Evolutionary conservation across 2,113 vertebrate species (phyloP).

Genomic region (Trichomycterus rosablanca): DNA sequence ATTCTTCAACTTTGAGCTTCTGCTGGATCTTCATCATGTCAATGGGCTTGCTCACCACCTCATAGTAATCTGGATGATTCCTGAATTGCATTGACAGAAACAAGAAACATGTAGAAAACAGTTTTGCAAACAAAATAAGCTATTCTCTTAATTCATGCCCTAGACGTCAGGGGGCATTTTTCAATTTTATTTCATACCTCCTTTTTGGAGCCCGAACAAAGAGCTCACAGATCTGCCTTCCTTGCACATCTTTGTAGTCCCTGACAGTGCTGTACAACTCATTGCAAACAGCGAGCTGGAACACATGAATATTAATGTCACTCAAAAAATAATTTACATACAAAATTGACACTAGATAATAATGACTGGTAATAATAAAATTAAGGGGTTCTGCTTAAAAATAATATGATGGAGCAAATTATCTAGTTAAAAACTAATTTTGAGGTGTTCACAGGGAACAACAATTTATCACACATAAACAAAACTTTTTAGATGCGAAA

Average conservation of each 20-base stretch:
- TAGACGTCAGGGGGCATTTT: too few relatives aligned
- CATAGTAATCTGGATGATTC: constrained; percentile 97
- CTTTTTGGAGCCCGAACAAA: constrained; percentile 93
- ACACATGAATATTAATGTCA: not conserved
- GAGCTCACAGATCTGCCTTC: constrained; percentile 86
- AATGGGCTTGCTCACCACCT: constrained; percentile 92
- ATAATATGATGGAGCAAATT: too few relatives aligned
- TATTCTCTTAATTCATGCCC: too few relatives aligned
- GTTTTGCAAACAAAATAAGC: not conserved
- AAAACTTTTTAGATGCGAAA: too few relatives aligned
- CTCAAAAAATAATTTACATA: not conserved
- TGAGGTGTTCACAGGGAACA: too few relatives aligned
- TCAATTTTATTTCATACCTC: too few relatives aligned
- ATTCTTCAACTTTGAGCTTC: constrained; percentile 96
- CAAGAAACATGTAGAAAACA: not conserved
- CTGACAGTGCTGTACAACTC: constrained; percentile 92
- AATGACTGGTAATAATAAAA: too few relatives aligned
- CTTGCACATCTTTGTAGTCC: constrained; percentile 93
- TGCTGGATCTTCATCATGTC: constrained; percentile 98
- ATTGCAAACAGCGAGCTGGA: constrained; percentile 93
- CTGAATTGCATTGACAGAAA: constrained; percentile 45
- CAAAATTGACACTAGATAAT: too few relatives aligned
- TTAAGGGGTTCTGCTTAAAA: too few relatives aligned
- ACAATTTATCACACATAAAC: too few relatives aligned
- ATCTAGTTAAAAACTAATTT: too few relatives aligned